Evolutionary conservation across 2,888 invertebrate species (phyloP), one percentile per base, ranked within the genome.

Genomic region (Zygaena filipendulae): DNA sequence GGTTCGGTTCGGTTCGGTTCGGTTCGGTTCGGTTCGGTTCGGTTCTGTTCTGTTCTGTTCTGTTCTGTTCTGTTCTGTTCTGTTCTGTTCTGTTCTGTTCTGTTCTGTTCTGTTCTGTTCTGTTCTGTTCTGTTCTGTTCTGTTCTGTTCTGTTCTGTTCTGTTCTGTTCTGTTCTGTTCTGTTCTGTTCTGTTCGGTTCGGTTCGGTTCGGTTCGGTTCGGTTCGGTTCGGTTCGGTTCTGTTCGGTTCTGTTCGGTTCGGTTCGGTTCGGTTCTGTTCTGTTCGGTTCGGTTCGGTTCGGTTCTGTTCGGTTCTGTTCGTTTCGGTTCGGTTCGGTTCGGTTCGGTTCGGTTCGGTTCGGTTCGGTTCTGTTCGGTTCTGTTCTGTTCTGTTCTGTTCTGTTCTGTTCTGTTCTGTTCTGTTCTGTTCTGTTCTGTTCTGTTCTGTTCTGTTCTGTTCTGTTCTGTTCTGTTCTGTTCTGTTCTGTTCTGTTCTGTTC

Each of bases 171-270:
- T n/a, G n/a, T n/a, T n/a, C n/a, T n/a, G n/a, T n/a, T n/a, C n/a
- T n/a, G n/a, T n/a, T 33, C 29, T 29, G 33, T 33, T 33, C 29
- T 29, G 33, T 33, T 33, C 29, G 33, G 33, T 33, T 33, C 26
- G 33, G 33, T 33, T 33, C 29, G 28, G 29, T 28, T 33, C 29
- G 32, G 32, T 33, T 33, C 29, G 32, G 32, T 33, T 33, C 21
- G 29, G 33, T 29, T 33, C 25, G 29, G 33, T 29, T 33, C 25
- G 29, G 33, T 29, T 33, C 25, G n/a, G n/a, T n/a, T n/a, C n/a
- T n/a, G n/a, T n/a, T n/a, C n/a, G n/a, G n/a, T n/a, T n/a, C n/a
- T n/a, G n/a, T n/a, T n/a, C n/a, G n/a, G n/a, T n/a, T n/a, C n/a
- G n/a, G n/a, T n/a, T n/a, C n/a, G n/a, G n/a, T n/a, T n/a, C n/a